phyloP scores from a whole-genome alignment of 2,797 vertebrate genomes.

The Tragopan temminckii region DNA sequence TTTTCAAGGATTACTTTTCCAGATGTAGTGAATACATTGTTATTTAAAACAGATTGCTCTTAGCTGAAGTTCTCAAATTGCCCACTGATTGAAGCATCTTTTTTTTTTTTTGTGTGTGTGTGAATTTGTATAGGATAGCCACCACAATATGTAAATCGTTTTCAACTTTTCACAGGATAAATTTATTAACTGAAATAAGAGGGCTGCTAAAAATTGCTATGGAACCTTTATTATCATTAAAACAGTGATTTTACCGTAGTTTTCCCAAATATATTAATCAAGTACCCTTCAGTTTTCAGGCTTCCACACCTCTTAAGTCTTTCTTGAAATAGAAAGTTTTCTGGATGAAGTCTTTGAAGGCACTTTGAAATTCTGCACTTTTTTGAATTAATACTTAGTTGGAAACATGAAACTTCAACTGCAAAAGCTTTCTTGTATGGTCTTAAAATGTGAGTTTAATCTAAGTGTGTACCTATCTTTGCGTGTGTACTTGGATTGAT shows the following conservation, averaged over 20 bases:
- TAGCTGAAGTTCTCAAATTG: background rate
- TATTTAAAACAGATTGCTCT: background rate
- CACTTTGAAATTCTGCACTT: background rate
- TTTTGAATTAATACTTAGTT: background rate
- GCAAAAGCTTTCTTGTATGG: background rate
- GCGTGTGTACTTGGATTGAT: background rate
- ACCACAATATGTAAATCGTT: background rate
- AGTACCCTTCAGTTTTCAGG: background rate
- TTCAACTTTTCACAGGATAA: background rate
- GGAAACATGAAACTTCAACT: background rate
- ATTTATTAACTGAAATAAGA: background rate
- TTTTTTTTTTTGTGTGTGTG: background rate
- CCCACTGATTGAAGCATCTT: background rate
- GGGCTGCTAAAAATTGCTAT: background rate
- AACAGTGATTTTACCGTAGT: background rate
- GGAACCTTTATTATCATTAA: background rate
- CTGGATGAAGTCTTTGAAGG: background rate
- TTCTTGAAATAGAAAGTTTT: background rate
- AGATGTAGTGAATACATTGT: background rate
- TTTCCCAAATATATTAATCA: background rate
- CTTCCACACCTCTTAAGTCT: background rate
- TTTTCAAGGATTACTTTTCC: background rate
- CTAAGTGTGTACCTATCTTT: background rate
- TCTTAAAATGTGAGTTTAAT: background rate
- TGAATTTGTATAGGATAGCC: background rate